phyloP scores from a whole-genome alignment of 2,113 vertebrate species.

The Crotophaga sulcirostris region DNA sequence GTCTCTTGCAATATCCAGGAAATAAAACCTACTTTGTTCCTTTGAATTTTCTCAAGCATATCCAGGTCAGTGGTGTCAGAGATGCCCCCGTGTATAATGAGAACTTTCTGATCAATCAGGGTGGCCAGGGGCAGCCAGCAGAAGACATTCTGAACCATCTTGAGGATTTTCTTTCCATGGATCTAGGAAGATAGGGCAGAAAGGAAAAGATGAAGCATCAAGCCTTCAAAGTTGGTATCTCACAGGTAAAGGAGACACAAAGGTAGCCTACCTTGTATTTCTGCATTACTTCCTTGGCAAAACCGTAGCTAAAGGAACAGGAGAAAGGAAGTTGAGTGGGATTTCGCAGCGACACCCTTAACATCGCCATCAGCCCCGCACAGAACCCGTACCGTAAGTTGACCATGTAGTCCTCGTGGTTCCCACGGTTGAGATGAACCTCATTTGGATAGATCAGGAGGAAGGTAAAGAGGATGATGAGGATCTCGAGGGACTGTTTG shows the following conservation, averaged over 20 bases:
- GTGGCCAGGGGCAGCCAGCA: slow-evolving; percentile 91
- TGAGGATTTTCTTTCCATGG: slow-evolving; percentile 89
- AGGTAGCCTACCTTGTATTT: slow-evolving; percentile 85
- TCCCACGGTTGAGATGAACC: slow-evolving; percentile 90
- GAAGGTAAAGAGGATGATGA: slow-evolving; percentile 89
- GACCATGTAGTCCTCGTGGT: slow-evolving; percentile 91
- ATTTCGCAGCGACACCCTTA: neutral
- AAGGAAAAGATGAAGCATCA: neutral
- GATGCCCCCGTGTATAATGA: slow-evolving; percentile 89
- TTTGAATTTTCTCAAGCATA: slow-evolving; percentile 80
- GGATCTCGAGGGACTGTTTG: slow-evolving; percentile 89
- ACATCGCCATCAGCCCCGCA: accelerated
- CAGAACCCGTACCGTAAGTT: slow-evolving; percentile 84
- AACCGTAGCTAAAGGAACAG: slow-evolving; percentile 84
- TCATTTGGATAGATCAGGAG: slow-evolving; percentile 90
- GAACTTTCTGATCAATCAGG: slow-evolving; percentile 87
- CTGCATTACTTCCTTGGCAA: slow-evolving; percentile 90
- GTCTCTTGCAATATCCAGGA: neutral
- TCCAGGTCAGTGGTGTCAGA: slow-evolving; percentile 87
- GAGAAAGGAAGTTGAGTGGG: slow-evolving; percentile 1
- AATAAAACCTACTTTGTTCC: slow-evolving; percentile 81
- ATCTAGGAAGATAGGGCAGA: slow-evolving; percentile 66
- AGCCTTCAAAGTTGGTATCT: neutral
- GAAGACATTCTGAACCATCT: slow-evolving; percentile 89
- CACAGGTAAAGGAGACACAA: neutral